Conservation (phyloP, 1,140 invertebrate species). For the Drosophila nasuta region DNA sequence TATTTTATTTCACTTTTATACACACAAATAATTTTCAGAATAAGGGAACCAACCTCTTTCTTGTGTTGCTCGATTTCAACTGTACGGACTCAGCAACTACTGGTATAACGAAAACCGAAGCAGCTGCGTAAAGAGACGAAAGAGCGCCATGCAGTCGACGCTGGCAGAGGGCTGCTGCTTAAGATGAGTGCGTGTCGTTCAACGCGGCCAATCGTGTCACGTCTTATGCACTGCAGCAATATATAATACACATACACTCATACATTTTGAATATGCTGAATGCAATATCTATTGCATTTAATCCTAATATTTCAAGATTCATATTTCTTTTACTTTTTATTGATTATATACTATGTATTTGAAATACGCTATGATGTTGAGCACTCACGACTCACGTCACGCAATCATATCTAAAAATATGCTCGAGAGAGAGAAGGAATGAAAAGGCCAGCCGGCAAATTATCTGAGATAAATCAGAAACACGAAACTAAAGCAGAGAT, state of each 20-base stretch:
- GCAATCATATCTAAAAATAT: constrained; percentile 28
- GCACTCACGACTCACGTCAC: constrained; percentile 23
- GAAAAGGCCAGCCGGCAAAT: constrained; percentile 37
- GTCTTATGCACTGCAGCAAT: not conserved
- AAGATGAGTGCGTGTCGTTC: constrained; percentile 22
- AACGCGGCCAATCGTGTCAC: constrained; percentile 2
- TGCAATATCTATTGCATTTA: not conserved
- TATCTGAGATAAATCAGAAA: constrained; percentile 55
- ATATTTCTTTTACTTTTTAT: not conserved
- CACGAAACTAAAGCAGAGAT: constrained; percentile 52
- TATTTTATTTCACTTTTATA: constrained; percentile 10
- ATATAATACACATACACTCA: not conserved
- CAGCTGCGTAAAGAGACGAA: constrained; percentile 33
- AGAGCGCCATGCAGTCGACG: constrained; percentile 21
- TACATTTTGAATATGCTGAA: not conserved
- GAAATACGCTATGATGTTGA: not conserved
- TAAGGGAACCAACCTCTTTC: constrained; percentile 64
- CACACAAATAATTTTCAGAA: constrained; percentile 35
- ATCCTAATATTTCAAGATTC: not conserved
- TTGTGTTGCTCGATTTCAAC: constrained; percentile 68
- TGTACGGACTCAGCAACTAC: constrained; percentile 59
- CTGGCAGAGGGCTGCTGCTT: constrained; percentile 14
- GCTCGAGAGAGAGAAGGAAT: not conserved
- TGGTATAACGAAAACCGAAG: constrained; percentile 51
- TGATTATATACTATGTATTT: not conserved